phyloP scores from a whole-genome alignment of 2,113 vertebrate species.

The Toxostoma redivivum region DNA sequence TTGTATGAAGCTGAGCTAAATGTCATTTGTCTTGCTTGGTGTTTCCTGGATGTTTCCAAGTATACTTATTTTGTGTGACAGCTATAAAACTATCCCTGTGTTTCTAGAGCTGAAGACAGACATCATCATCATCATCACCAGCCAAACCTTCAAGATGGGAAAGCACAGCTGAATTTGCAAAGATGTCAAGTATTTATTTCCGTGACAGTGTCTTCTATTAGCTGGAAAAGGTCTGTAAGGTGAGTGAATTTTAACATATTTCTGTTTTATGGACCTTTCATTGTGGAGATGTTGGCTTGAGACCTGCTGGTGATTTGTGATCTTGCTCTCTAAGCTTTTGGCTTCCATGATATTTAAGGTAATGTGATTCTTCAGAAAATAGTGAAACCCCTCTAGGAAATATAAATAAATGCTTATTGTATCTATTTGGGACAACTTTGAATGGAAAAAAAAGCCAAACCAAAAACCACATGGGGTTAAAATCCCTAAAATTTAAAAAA shows the following conservation, averaged over 20 bases:
- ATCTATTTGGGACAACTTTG: neutral
- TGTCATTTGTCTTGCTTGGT: neutral
- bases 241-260: neutral
- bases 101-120: neutral
- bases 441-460: neutral
- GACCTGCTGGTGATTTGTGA: neutral
- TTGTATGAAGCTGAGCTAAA: neutral
- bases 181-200: neutral
- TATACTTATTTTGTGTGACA: neutral
- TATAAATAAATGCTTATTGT: neutral
- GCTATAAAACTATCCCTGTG: neutral
- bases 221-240: neutral
- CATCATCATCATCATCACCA: rapidly evolving
- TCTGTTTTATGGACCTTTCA: neutral
- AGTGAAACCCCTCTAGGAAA: neutral
- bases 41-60: neutral
- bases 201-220: neutral
- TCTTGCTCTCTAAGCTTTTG: neutral
- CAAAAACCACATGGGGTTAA: neutral
- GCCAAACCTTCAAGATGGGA: neutral
- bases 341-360: neutral
- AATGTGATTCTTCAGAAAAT: neutral
- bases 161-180: neutral
- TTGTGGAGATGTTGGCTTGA: neutral
- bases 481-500: neutral